Base-by-base conservation (phyloP, 2,797 vertebrate genomes). In the Aplochiton taeniatus region DNA sequence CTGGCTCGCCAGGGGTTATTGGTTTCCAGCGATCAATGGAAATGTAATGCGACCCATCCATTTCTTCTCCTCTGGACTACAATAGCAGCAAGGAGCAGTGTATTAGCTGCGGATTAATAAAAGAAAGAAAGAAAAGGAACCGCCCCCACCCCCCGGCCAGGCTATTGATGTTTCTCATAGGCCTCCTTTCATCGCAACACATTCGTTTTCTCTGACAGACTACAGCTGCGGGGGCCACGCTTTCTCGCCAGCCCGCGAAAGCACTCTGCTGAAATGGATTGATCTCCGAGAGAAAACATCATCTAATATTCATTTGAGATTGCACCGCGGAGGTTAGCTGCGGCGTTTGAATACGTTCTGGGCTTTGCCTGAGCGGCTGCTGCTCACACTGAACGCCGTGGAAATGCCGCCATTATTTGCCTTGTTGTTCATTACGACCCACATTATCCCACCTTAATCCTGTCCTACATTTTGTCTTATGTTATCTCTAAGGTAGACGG, bases 271-370 rank as follows among this genome's bases (percentile, higher is more conserved):
- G 85, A 80, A 81, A 76, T 80, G 79, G 87, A 91, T 89, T 88
- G 89, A 90, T 89, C 81, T 83, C 82, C 64, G 80, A 83, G 87
- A 85, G 75, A 78, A 88, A 90, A 90, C 89, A 90, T 88, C 87
- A 91, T 92, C 87, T 83, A 91, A 89, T 91, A 91, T 92, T 91
- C 87, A 91, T 92, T 86, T 83, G 73, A 76, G 76, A 88, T 84
- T 80, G 82, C 73, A 31, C 31, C 31, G 82, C 80, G 79, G 80
- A 75, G 86, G 85, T 86, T 89, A 83, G 78, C 52, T 72, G 74
- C 79, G 78, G 82, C 74, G 78, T 86, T 85, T 81, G 73, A 81
- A 7, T 16, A 17, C 10, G 18, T n/a, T n/a, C n/a, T n/a, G n/a
- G n/a, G n/a, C n/a, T n/a, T n/a, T n/a, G 31, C 31, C 31, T 31